These are phyloP conservation scores for Menidia menidia DNA, from an alignment of 2,797 vertebrate genomes.

Conservation along the genomic window DNA sequence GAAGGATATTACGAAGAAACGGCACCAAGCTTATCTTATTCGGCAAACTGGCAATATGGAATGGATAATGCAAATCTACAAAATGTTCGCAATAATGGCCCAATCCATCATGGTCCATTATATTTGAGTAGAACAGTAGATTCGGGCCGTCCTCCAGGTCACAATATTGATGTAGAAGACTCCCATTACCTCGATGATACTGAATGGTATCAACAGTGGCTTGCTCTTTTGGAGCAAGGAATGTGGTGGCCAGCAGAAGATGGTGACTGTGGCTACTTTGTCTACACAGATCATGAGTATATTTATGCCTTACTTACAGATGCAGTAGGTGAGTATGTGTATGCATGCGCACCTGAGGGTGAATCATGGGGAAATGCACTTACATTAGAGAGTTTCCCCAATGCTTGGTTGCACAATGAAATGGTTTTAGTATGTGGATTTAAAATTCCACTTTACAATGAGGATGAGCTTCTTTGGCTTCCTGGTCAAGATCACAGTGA, in stretches of 20 bases:
- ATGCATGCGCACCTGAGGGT: constrained; percentile 88
- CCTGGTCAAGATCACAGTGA: constrained; percentile 83
- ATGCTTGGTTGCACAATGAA: constrained; percentile 82
- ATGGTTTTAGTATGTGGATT: constrained; percentile 90
- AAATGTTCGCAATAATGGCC: constrained; percentile 66
- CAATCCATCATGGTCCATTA: constrained; percentile 71
- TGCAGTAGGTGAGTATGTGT: constrained; percentile 90
- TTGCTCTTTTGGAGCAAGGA: constrained; percentile 90
- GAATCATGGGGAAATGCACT: constrained; percentile 81
- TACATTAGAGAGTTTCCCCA: constrained; percentile 75
- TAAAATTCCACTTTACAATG: constrained; percentile 90
- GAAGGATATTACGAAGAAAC: constrained; percentile 86
- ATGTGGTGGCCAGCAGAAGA: constrained; percentile 96
- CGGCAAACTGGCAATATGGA: constrained; percentile 78
- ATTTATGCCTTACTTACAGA: constrained; percentile 96
- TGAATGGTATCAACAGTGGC: constrained; percentile 93
- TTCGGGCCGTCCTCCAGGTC: constrained; percentile 78
- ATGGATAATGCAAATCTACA: constrained; percentile 66
- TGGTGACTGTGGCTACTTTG: constrained; percentile 94
- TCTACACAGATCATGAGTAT: constrained; percentile 93
- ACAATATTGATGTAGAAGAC: constrained; percentile 80
- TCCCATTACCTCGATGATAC: constrained; percentile 83
- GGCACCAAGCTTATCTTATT: constrained; percentile 81
- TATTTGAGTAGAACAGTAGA: constrained; percentile 73
- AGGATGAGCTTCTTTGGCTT: constrained; percentile 91